Evolutionary conservation across 2,888 invertebrate genomes (phyloP).

Genomic region (Heliconius aoede): DNA sequence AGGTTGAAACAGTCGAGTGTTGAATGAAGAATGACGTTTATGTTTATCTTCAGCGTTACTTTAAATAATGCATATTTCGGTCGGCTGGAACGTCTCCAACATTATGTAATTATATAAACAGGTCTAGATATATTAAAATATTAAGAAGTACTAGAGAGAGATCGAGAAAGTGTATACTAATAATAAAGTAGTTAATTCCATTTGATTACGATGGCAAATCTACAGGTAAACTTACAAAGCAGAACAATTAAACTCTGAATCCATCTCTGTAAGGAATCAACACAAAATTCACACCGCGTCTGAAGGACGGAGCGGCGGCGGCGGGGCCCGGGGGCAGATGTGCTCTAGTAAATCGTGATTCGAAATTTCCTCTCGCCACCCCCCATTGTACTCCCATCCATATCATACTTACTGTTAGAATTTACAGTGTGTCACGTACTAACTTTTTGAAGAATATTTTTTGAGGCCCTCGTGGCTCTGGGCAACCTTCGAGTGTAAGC

Average conservation of each 20-base stretch:
- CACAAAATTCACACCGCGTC: constrained; percentile 65
- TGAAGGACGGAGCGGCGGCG: constrained; percentile 65
- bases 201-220: too few species aligned
- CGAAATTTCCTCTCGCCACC: constrained; percentile 54
- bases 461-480: neutral
- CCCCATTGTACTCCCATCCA: constrained; percentile 39
- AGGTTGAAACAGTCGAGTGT: constrained; percentile 30
- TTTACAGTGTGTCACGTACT: constrained; percentile 1
- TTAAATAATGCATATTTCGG: constrained; percentile 39
- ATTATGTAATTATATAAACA: constrained; percentile 22
- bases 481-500: neutral
- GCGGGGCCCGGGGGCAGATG: constrained; percentile 62
- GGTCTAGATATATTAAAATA: constrained; percentile 6
- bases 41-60: constrained; percentile 39
- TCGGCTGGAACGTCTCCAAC: constrained; percentile 42
- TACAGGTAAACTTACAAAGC: neutral
- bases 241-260: constrained; percentile 47
- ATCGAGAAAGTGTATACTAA: too few species aligned
- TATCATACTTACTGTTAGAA: constrained; percentile 22
- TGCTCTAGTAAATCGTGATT: constrained; percentile 72
- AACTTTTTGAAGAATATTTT: neutral
- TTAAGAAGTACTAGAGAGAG: neutral
- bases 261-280: constrained; percentile 56
- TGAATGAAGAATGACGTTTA: constrained; percentile 41
- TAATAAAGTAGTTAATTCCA: too few species aligned